Conservation (phyloP, 2,113 vertebrate genomes). For the Pheucticus melanocephalus region DNA sequence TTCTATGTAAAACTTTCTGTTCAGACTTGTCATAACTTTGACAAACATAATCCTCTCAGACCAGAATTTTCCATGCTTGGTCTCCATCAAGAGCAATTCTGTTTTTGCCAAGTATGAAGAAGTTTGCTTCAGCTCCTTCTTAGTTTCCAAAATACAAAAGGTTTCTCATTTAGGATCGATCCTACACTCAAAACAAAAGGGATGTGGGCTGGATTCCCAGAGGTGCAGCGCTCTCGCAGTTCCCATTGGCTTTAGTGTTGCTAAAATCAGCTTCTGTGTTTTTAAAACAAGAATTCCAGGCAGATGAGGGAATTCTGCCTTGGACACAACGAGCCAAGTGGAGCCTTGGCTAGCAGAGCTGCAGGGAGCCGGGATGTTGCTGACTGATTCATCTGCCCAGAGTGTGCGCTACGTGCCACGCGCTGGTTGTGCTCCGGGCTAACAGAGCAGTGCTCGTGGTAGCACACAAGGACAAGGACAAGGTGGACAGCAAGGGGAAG, state of each 20-base stretch:
- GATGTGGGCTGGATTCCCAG: constrained; percentile 48
- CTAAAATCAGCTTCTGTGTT: constrained; percentile 61
- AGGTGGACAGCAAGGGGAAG: neutral
- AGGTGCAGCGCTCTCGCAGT: neutral
- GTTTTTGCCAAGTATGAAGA: constrained; percentile 34
- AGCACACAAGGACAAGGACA: neutral
- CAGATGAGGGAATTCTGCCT: constrained; percentile 13
- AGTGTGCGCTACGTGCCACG: neutral
- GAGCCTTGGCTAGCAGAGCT: neutral
- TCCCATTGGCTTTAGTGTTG: neutral
- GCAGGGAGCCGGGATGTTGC: neutral
- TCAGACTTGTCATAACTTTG: constrained; percentile 41
- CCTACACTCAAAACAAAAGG: constrained; percentile 46
- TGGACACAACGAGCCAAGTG: neutral
- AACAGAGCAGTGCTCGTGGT: neutral
- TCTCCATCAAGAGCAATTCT: constrained; percentile 14
- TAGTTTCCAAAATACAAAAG: constrained; percentile 41
- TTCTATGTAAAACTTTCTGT: neutral
- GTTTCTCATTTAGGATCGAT: constrained; percentile 37
- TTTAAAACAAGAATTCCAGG: constrained; percentile 42
- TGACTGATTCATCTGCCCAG: neutral
- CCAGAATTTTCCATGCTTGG: constrained; percentile 42
- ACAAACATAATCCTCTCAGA: constrained; percentile 42
- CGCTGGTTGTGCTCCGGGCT: rapidly evolving
- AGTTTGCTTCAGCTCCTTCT: constrained; percentile 19